Base-by-base conservation (phyloP, 1,140 invertebrate genomes). In the Cecropterus lyciades region DNA sequence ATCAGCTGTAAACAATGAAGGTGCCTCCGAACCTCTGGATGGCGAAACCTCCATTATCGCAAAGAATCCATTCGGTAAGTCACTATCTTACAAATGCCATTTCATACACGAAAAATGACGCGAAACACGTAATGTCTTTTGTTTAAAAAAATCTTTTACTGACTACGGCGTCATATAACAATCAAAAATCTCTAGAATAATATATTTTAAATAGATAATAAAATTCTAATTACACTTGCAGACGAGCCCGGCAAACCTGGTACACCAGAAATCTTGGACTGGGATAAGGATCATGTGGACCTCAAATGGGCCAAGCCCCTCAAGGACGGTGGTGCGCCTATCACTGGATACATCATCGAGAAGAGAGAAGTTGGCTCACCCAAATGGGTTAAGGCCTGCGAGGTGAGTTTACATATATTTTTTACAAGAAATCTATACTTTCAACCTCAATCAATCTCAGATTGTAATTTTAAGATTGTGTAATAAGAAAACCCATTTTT, bases 51-150 rank as follows among this genome's bases (percentile, higher is more conserved):
- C 96, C 13, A 98, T 99, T 65, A 94, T 99, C 72, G 99, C 99
- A 15, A 99, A 99, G 92, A 99, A 99, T 97, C 98, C 98, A 77
- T 99, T 98, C 87, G 98, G 96, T 97, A 89, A 93, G 93, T 88
- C 20, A 20, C n/a, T n/a, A n/a, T n/a, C n/a, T n/a, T n/a, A n/a
- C n/a, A n/a, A n/a, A n/a, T n/a, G n/a, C n/a, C n/a, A n/a, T n/a
- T n/a, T n/a, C n/a, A n/a, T n/a, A n/a, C n/a, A n/a, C n/a, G n/a
- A n/a, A n/a, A n/a, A n/a, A n/a, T n/a, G n/a, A n/a, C n/a, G n/a
- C n/a, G n/a, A n/a, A n/a, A n/a, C n/a, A n/a, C n/a, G n/a, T n/a
- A n/a, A n/a, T n/a, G n/a, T n/a, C n/a, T n/a, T n/a, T n/a, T n/a
- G n/a, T n/a, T n/a, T n/a, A n/a, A n/a, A n/a, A n/a, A n/a, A n/a